These are phyloP conservation scores for Morus bassanus DNA, from an alignment of 2,797 vertebrate species.

Conservation along the genomic window DNA sequence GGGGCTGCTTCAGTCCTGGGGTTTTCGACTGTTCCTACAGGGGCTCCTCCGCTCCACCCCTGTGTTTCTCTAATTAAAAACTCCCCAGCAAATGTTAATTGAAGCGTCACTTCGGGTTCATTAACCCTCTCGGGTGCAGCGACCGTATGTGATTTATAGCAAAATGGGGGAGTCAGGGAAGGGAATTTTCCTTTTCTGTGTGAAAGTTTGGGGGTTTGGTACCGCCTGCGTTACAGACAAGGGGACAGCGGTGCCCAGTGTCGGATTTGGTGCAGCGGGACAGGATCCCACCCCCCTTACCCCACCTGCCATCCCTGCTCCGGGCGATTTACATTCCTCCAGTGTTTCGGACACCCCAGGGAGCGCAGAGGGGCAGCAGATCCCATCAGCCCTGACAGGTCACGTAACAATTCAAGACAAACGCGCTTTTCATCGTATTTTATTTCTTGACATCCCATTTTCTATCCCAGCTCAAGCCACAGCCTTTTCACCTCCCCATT, in stretches of 20 bases:
- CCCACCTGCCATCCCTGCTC: not conserved
- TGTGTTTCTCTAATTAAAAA: not conserved
- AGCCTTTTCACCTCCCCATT: not conserved
- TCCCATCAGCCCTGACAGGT: too few relatives aligned
- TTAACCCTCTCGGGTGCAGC: not conserved
- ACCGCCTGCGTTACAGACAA: too few relatives aligned
- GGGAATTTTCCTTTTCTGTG: not conserved
- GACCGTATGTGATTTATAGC: fast-evolving
- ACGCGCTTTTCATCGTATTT: not conserved
- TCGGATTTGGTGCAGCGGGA: fast-evolving
- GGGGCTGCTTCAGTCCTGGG: too few relatives aligned
- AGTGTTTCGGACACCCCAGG: fast-evolving
- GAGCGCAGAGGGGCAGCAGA: not conserved
- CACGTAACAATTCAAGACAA: fast-evolving
- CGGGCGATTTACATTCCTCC: fast-evolving
- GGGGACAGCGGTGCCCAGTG: not conserved
- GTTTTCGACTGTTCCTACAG: fast-evolving
- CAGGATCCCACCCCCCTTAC: too few relatives aligned
- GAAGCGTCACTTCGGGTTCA: not conserved
- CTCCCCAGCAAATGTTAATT: not conserved
- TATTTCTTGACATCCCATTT: not conserved
- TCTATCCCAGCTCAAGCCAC: not conserved
- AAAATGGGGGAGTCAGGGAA: not conserved
- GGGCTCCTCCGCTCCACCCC: too few relatives aligned
- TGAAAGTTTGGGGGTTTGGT: not conserved